phyloP scores from a whole-genome alignment of 2,888 invertebrate species.

The Cataglyphis livida region DNA sequence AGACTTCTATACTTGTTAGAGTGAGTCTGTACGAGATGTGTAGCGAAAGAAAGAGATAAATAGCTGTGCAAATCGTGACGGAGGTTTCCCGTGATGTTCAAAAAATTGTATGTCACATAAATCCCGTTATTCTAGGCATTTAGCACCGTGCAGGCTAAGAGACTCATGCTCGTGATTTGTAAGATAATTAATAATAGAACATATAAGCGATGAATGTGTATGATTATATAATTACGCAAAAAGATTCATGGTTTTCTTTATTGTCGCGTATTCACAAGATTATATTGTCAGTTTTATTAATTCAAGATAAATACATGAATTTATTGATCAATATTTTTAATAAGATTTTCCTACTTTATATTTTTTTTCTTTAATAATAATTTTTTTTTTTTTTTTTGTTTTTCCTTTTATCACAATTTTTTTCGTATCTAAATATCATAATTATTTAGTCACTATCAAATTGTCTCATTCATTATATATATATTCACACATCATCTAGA shows the following conservation, averaged over 20 bases:
- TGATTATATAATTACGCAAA: slow-evolving; percentile 52
- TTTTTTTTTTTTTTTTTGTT: slow-evolving; percentile 14
- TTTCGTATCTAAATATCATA: neutral
- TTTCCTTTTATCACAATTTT: neutral
- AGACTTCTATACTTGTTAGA: slow-evolving; percentile 65
- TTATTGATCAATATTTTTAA: neutral
- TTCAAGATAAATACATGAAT: neutral
- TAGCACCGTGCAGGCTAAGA: slow-evolving; percentile 55
- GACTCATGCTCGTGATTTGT: slow-evolving; percentile 61
- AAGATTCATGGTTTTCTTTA: neutral
- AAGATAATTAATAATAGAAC: slow-evolving; percentile 58
- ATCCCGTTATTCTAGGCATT: slow-evolving; percentile 62
- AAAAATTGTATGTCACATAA: slow-evolving; percentile 48
- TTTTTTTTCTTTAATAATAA: neutral
- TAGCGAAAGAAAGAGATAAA: slow-evolving; percentile 35
- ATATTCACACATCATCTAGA: neutral
- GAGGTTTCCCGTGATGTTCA: slow-evolving; percentile 21
- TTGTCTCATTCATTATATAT: neutral
- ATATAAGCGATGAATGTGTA: slow-evolving; percentile 60
- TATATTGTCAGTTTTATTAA: neutral
- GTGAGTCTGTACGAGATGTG: slow-evolving; percentile 9
- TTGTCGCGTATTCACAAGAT: neutral
- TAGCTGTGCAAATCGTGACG: slow-evolving; percentile 26
- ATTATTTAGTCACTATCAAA: neutral
- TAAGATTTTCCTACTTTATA: neutral